These are phyloP conservation scores for Syrrhaptes paradoxus DNA, from an alignment of 2,113 vertebrate species.

Conservation along the genomic window DNA sequence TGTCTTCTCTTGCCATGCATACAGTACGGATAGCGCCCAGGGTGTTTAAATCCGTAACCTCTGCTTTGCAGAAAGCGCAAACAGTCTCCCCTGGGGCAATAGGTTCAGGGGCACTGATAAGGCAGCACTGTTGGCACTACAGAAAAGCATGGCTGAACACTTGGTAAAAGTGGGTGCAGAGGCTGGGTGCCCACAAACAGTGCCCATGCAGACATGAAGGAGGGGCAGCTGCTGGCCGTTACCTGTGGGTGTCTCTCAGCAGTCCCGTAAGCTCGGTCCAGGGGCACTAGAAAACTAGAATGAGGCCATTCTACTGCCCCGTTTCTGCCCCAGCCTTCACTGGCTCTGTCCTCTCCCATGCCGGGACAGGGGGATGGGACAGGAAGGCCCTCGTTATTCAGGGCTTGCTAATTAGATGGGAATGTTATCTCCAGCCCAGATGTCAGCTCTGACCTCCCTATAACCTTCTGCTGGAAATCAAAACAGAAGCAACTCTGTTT, in stretches of 20 bases:
- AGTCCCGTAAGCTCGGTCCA: rapidly evolving
- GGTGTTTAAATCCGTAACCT: background rate
- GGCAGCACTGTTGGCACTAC: rapidly evolving
- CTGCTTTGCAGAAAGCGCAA: background rate
- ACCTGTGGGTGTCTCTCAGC: rapidly evolving
- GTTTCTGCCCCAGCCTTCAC: background rate
- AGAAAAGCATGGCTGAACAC: background rate
- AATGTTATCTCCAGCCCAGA: slow-evolving; percentile 73
- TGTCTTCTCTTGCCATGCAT: background rate
- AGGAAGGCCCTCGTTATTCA: slow-evolving; percentile 63
- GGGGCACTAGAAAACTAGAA: background rate
- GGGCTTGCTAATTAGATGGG: slow-evolving; percentile 57
- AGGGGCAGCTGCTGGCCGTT: rapidly evolving
- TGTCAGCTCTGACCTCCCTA: slow-evolving; percentile 64
- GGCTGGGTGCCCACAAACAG: background rate
- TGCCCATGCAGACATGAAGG: background rate
- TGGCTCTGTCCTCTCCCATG: background rate
- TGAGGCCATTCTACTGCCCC: background rate
- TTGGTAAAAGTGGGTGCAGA: background rate
- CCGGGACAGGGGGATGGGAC: slow-evolving; percentile 10
- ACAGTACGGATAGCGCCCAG: rapidly evolving
- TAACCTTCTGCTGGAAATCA: slow-evolving; percentile 59
- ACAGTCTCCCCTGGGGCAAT: rapidly evolving
- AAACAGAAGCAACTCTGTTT: slow-evolving; percentile 30
- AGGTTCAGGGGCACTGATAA: background rate